Percentiles rank a stretch among this genome's conserved stretches.
Conservation (phyloP, 2,797 vertebrate genomes). For the Phaenicophaeus curvirostris region DNA sequence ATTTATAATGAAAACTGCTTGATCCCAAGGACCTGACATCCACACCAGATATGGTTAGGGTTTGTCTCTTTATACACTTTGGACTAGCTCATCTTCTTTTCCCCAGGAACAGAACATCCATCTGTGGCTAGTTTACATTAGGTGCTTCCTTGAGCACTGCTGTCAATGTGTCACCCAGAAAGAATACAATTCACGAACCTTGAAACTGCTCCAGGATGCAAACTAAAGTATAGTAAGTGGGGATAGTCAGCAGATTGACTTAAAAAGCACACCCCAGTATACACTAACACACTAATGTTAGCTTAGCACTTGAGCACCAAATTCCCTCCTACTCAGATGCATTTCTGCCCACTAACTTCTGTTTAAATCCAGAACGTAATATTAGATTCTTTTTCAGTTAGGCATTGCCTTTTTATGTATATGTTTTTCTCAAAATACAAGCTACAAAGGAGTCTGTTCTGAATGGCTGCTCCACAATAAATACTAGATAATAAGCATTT, state of each 20-base stretch:
- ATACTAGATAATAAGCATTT: not conserved
- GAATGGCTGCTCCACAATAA: not conserved
- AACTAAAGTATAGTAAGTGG: not conserved
- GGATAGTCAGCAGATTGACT: not conserved
- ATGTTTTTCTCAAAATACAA: not conserved
- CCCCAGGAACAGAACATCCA: rapidly evolving
- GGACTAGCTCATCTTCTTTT: not conserved
- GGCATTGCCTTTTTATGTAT: not conserved
- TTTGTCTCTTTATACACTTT: not conserved
- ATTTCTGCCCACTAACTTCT: not conserved
- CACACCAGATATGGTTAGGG: not conserved
- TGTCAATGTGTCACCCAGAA: not conserved
- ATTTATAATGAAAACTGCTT: not conserved
- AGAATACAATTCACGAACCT: not conserved
- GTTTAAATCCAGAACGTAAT: not conserved
- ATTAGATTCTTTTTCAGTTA: not conserved
- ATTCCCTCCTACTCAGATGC: not conserved
- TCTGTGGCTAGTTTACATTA: not conserved
- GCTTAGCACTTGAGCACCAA: not conserved
- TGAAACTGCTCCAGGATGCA: not conserved
- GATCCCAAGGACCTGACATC: not conserved
- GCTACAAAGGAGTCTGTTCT: not conserved
- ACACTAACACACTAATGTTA: not conserved
- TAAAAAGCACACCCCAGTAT: not conserved
- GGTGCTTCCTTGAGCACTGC: not conserved